Evolutionary conservation across 2,888 invertebrate species (phyloP), one percentile per base, ranked within the genome.

Genomic region (Agonum fuliginosum): DNA sequence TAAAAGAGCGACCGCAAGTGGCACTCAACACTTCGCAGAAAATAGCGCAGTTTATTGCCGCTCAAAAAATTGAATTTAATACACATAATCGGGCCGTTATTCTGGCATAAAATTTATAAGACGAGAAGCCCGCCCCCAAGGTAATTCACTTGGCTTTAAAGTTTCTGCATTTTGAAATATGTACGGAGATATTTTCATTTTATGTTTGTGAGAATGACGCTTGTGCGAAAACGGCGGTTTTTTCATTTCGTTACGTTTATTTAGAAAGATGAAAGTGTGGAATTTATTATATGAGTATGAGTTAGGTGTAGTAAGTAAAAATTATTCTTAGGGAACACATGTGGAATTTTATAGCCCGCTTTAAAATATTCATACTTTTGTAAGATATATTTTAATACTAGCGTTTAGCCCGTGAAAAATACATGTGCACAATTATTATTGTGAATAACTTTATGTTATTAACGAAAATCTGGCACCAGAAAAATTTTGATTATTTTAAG

Each of bases 61-160:
- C 62, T 37, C 34, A 34, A 34, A 62, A 37, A 62, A 62, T 34
- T 70, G 46, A 70, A 41, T 70, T 70, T 70, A 70, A 70, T 70
- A 46, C 69, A 70, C 69, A 70, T 70, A 70, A 70, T 70, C 46
- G 46, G 41, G 12, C 12, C 41, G 69, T 46, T 70, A 70, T 70
- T 70, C 46, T 46, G 43, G 41, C 14, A 43, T 70, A 46, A 62
- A 62, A 62, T 62, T 62, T 62, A 34, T 34, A 62, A 62, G 62
- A 62, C 62, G 17, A 10, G 8, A 2, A 27, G 27, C 19, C 19
- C 34, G 12, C 8, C 30, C 6, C 10, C 62, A 17, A 58, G 34
- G 34, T 62, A 62, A 62, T 62, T 62, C 62, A 17, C 58, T 24
- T 30, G 17, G 34, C 62, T 34, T 34, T 58, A 34, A 62, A 62